Base-by-base conservation (phyloP, 2,888 invertebrate genomes). In the Auanema freiburgensis region DNA sequence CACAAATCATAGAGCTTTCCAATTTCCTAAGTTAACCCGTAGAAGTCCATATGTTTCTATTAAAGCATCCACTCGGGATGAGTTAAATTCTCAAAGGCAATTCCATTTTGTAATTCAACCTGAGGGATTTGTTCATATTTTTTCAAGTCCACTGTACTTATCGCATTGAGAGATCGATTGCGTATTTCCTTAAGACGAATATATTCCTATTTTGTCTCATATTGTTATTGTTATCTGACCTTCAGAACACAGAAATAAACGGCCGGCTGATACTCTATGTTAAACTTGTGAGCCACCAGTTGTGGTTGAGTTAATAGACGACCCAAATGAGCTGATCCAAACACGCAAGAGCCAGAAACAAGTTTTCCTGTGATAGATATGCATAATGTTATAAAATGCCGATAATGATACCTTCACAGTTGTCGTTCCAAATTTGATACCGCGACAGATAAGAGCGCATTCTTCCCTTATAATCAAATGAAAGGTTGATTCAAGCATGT, bases 271-370 rank as follows among this genome's bases (percentile, higher is more conserved):
- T 52, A 68, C 6, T 65, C 61, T 23, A 70, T 40, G 54, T 74
- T 70, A 25, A 74, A 70, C 50, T 74, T 74, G 58, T 74, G 74
- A 14, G 67, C 71, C 1, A 74, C 67, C 4, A 74, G 53, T 8
- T 62, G 55, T 1, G 64, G 64, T 4, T 60, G 60, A 18, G 52
- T 49, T 41, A 63, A 10, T 2, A 74, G 54, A 10, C 56, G 33
- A 10, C 63, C 60, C 1, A 70, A 44, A 53, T 71, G 68, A 1
- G 57, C 55, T 11, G 67, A 25, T 42, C 74, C 74, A 43, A 60
- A 74, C 8, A 69, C 71, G 57, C 74, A 74, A 12, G 69, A 69
- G 0, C 62, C 56, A 2, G 56, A 23, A 0, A 54, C 33, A 43
- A 67, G 49, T 53, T 67, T 67, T 18, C 60, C 61, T 65, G 0